phyloP scores from a whole-genome alignment of 1,140 invertebrate genomes.

The Drosophila sturtevanti region DNA sequence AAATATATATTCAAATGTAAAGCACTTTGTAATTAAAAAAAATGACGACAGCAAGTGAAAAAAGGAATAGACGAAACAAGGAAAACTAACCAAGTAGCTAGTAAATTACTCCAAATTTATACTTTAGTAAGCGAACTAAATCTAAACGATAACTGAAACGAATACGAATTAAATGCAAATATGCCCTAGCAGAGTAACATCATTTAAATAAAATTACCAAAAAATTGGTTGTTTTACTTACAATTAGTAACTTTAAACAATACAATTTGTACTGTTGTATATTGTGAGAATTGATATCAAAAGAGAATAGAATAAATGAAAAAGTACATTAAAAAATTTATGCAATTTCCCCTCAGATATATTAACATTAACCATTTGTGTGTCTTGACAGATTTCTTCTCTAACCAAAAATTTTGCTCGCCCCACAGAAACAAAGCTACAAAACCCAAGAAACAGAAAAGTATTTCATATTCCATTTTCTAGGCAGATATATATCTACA shows the following conservation, averaged over 20 bases:
- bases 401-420: slow-evolving; percentile 38
- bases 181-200: background rate
- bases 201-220: background rate
- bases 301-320: background rate
- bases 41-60: slow-evolving; percentile 16
- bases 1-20: slow-evolving; percentile 42
- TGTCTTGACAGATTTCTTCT: slow-evolving; percentile 20
- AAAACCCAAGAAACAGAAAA: slow-evolving; percentile 18
- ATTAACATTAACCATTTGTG: slow-evolving; percentile 17
- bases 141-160: slow-evolving; percentile 23
- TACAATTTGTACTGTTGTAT: slow-evolving; percentile 3
- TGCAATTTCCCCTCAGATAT: background rate
- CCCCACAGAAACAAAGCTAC: slow-evolving; percentile 16
- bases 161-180: slow-evolving; percentile 6
- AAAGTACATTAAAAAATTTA: background rate
- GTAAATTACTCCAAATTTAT: slow-evolving; percentile 73
- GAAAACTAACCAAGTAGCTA: slow-evolving; percentile 55
- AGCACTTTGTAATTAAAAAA: slow-evolving; percentile 46
- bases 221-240: slow-evolving; percentile 6
- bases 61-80: slow-evolving; percentile 37
- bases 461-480: slow-evolving; percentile 57
- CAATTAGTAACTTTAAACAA: slow-evolving; percentile 2
- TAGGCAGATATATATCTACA: slow-evolving; percentile 44
- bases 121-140: slow-evolving; percentile 42
- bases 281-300: slow-evolving; percentile 7